Percentiles rank a stretch among this genome's conserved stretches.
Evolutionary conservation across 2,113 vertebrate species (phyloP).

Genomic region (Larimichthys crocea): DNA sequence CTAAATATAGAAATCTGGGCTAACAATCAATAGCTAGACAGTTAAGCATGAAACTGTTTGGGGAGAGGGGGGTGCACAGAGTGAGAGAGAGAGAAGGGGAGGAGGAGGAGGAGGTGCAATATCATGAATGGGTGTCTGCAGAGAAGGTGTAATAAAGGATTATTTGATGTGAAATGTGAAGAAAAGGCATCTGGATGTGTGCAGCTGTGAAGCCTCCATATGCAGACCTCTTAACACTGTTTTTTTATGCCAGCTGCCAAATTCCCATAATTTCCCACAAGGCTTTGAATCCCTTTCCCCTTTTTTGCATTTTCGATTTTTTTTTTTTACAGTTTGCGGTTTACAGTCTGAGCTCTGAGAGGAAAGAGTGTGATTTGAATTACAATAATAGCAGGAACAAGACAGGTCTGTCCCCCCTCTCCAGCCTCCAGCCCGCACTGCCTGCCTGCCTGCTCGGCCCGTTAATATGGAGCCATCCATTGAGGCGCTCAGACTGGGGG

Average conservation of each 20-base stretch:
- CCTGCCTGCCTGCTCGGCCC: constrained; percentile 53
- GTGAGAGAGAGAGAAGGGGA: neutral
- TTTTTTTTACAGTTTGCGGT: constrained; percentile 26
- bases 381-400: constrained; percentile 66
- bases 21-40: constrained; percentile 71
- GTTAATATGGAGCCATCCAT: constrained; percentile 65
- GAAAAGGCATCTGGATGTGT: constrained; percentile 57
- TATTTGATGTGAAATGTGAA: constrained; percentile 28
- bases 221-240: constrained; percentile 13
- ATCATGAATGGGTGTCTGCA: constrained; percentile 37
- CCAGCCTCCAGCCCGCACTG: constrained; percentile 44
- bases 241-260: constrained; percentile 62
- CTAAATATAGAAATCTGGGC: constrained; percentile 74
- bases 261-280: constrained; percentile 54
- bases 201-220: constrained; percentile 61
- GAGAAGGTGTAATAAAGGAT: constrained; percentile 44
- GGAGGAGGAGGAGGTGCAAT: neutral
- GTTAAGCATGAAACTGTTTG: constrained; percentile 46
- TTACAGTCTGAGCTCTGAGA: constrained; percentile 6
- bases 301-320: neutral
- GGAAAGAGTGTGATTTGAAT: constrained; percentile 76
- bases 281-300: constrained; percentile 8
- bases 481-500: constrained; percentile 66
- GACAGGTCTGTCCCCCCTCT: constrained; percentile 45
- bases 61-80: neutral